These are phyloP conservation scores for Forbesichthys agassizii DNA, from an alignment of 2,113 vertebrate species.

Conservation along the genomic window DNA sequence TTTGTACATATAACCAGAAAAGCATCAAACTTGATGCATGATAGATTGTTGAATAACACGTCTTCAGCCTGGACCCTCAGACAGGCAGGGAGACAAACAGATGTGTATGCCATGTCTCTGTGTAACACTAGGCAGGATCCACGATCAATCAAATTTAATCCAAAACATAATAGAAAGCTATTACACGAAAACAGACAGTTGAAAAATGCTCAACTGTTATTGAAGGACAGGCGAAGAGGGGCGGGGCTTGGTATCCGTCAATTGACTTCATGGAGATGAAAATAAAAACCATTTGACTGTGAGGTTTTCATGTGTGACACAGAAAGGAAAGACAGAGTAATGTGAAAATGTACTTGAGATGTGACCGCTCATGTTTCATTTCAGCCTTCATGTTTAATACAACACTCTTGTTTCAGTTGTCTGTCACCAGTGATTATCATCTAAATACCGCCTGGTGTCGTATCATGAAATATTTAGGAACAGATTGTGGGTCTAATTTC, in stretches of 20 bases:
- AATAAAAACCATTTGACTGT: slow-evolving; percentile 11
- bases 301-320: slow-evolving; percentile 15
- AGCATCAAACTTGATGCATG: too few species aligned
- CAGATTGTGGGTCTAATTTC: slow-evolving; percentile 12
- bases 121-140: slow-evolving; percentile 39
- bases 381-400: slow-evolving; percentile 27
- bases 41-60: background rate
- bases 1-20: too few species aligned
- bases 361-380: slow-evolving; percentile 1
- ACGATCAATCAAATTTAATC: slow-evolving; percentile 38
- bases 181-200: too few species aligned
- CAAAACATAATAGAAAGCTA: slow-evolving; percentile 1
- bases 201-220: too few species aligned
- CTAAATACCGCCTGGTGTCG: background rate
- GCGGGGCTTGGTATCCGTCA: background rate
- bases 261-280: slow-evolving; percentile 4
- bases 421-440: background rate
- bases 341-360: slow-evolving; percentile 40
- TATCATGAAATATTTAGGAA: background rate
- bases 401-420: background rate
- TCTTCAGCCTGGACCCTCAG: background rate
- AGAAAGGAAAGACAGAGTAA: slow-evolving; percentile 23
- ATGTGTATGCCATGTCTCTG: slow-evolving; percentile 26
- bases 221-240: too few species aligned
- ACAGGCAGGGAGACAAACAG: background rate